Conservation (phyloP, 2,888 invertebrate genomes). For the Hemithea aestivaria region DNA sequence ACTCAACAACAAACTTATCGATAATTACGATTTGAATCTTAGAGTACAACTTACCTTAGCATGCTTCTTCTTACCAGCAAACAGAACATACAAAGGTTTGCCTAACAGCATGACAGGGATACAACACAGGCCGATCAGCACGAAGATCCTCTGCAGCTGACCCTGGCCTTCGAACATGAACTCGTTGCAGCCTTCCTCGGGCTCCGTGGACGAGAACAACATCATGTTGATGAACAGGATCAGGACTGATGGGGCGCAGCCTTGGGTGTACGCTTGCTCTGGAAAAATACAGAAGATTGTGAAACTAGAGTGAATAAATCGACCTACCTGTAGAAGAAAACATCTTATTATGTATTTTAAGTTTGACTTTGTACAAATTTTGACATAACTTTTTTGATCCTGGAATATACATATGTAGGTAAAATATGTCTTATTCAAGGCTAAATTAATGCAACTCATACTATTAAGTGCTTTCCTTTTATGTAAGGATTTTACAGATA, state of each 20-base stretch:
- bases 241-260: constrained; percentile 96
- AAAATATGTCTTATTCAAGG: too few relatives aligned
- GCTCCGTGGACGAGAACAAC: constrained; percentile 84
- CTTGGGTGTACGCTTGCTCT: constrained; percentile 60
- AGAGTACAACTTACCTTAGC: constrained; percentile 38
- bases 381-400: too few relatives aligned
- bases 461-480: too few relatives aligned
- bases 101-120: constrained; percentile 96
- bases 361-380: too few relatives aligned
- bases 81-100: constrained; percentile 90
- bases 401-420: too few relatives aligned
- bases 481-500: too few relatives aligned
- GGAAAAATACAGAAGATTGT: constrained; percentile 9
- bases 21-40: too few relatives aligned
- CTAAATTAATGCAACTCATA: too few relatives aligned
- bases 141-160: constrained; percentile 85
- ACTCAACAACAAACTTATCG: too few relatives aligned
- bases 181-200: constrained; percentile 72
- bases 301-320: too few relatives aligned
- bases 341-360: too few relatives aligned
- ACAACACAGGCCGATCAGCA: constrained; percentile 88
- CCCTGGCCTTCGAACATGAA: constrained; percentile 86
- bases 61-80: constrained; percentile 53
- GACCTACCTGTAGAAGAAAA: too few relatives aligned
- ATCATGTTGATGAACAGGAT: constrained; percentile 99